Percentiles rank a stretch among this genome's conserved stretches.
phyloP scores from a whole-genome alignment of 2,888 invertebrate species.

The Drosophila longiperda region DNA sequence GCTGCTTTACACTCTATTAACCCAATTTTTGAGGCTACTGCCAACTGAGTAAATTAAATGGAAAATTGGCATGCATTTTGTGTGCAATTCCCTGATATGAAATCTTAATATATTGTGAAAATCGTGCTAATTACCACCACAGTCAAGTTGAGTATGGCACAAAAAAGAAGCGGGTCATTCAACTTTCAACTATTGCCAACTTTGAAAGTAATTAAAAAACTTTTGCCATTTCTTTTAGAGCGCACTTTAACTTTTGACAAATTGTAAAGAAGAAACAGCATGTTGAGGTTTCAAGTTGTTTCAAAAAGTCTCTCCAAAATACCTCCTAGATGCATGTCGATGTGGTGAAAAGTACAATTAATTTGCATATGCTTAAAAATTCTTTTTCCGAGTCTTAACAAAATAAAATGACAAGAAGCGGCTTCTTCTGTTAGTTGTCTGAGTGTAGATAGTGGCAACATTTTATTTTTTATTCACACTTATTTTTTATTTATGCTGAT shows the following conservation, averaged over 20 bases:
- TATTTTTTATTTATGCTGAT: neutral
- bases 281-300: slow-evolving; percentile 20
- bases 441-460: neutral
- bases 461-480: slow-evolving; percentile 22
- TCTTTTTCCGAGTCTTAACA: neutral
- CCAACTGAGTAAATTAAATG: slow-evolving; percentile 79
- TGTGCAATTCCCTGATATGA: slow-evolving; percentile 20
- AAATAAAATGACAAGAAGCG: slow-evolving; percentile 3
- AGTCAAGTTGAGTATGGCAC: neutral
- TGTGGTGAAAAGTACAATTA: slow-evolving; percentile 49
- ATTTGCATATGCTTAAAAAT: slow-evolving; percentile 44
- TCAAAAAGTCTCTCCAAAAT: neutral
- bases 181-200: slow-evolving; percentile 42
- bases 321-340: slow-evolving; percentile 2
- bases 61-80: slow-evolving; percentile 58
- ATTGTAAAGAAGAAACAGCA: slow-evolving; percentile 4
- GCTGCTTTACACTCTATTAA: slow-evolving; percentile 81
- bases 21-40: slow-evolving; percentile 77
- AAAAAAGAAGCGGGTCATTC: slow-evolving; percentile 28
- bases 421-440: neutral
- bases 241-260: slow-evolving; percentile 43
- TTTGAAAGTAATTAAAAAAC: slow-evolving; percentile 67
- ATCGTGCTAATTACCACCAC: neutral
- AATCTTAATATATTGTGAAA: slow-evolving; percentile 2
- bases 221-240: slow-evolving; percentile 34